Evolutionary conservation across 2,888 invertebrate species (phyloP).

Genomic region (Smittia sp.): DNA sequence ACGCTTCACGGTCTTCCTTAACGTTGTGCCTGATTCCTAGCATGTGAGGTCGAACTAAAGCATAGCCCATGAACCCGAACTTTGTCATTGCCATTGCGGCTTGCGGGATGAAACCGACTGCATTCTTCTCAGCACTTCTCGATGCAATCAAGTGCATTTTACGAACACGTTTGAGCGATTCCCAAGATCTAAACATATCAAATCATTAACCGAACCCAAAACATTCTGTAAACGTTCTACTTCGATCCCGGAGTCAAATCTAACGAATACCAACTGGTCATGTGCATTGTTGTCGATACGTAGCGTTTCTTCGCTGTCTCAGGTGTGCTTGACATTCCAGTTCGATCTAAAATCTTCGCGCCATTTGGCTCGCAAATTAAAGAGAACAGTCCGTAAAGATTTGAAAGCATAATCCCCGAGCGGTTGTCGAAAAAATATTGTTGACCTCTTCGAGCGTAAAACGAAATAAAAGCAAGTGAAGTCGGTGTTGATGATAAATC

Average conservation of each 20-base stretch:
- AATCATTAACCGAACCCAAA: too few species aligned
- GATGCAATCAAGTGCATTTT: constrained; percentile 62
- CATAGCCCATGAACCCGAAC: constrained; percentile 72
- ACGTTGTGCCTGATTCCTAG: constrained; percentile 61
- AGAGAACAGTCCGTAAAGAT: constrained; percentile 67
- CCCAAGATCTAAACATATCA: constrained; percentile 30
- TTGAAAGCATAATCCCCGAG: constrained; percentile 63
- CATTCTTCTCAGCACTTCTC: constrained; percentile 52
- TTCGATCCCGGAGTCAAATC: constrained; percentile 62
- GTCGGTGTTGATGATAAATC: constrained; percentile 45
- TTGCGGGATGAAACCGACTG: constrained; percentile 62
- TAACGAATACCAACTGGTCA: constrained; percentile 70
- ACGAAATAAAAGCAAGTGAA: too few species aligned
- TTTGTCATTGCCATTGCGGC: constrained; percentile 75
- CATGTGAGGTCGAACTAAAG: constrained; percentile 59
- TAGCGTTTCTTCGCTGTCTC: constrained; percentile 68
- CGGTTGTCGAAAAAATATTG: constrained; percentile 65
- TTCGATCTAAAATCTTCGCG: constrained; percentile 62
- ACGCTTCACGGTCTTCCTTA: constrained; percentile 66
- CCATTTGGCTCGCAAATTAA: constrained; percentile 69
- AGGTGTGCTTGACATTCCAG: constrained; percentile 62
- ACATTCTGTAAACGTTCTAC: constrained; percentile 52
- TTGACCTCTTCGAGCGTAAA: constrained; percentile 59
- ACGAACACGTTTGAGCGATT: constrained; percentile 62
- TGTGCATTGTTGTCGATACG: constrained; percentile 68